phyloP scores from a whole-genome alignment of 2,113 vertebrate species.

The Pagrus major region DNA sequence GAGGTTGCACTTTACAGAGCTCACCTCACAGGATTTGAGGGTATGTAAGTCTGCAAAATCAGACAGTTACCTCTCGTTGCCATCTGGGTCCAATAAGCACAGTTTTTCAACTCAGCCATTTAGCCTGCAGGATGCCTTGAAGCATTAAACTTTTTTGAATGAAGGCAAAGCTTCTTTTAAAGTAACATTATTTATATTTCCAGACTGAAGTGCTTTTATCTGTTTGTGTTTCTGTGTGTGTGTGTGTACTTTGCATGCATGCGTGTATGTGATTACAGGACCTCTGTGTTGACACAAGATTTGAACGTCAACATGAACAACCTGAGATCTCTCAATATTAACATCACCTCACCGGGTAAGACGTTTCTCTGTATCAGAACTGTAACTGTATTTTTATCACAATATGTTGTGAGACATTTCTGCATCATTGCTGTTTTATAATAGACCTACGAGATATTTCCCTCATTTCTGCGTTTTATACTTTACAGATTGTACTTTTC shows the following conservation, averaged over 20 bases:
- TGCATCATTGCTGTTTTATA: not conserved
- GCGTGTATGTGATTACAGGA: conserved; percentile 72
- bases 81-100: not conserved
- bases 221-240: not conserved
- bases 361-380: not conserved
- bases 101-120: not conserved
- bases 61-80: not conserved
- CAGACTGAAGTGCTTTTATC: not conserved
- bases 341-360: conserved; percentile 71
- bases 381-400: not conserved
- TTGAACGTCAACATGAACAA: conserved; percentile 72
- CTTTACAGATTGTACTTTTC: not conserved
- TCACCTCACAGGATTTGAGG: not conserved
- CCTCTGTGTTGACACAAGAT: conserved; percentile 41
- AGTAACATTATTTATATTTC: not conserved
- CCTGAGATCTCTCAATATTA: conserved; percentile 65
- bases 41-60: not conserved
- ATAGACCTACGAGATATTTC: not conserved
- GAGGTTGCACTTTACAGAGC: not conserved
- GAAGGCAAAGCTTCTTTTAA: not conserved
- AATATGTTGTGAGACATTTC: not conserved
- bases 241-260: no score
- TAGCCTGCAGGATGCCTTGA: conserved; percentile 4
- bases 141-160: not conserved
- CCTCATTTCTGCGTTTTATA: no score